Evolutionary conservation across 1,140 invertebrate genomes (phyloP).

Genomic region (Drosophila sp.): DNA sequence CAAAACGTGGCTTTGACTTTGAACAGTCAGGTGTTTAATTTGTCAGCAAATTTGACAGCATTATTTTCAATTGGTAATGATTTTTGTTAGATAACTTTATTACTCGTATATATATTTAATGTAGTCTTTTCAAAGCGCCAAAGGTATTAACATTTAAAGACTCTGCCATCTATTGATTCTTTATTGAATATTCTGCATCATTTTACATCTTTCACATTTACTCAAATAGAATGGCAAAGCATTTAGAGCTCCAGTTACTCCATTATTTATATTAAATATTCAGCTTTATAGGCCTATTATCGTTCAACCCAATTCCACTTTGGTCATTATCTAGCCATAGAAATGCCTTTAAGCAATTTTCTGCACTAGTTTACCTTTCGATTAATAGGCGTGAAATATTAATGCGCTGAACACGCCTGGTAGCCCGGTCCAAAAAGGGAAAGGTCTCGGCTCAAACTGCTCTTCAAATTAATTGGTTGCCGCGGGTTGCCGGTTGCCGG

Average conservation of each 20-base stretch:
- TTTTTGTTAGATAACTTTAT: too few relatives aligned
- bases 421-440: conserved; percentile 48
- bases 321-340: conserved; percentile 35
- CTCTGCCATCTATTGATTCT: conserved; percentile 4
- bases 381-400: conserved; percentile 78
- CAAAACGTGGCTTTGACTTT: conserved; percentile 13
- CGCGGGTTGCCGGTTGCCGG: too few relatives aligned
- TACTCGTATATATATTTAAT: too few relatives aligned
- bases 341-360: conserved; percentile 52
- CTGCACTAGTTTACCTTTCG: conserved; percentile 66
- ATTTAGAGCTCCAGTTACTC: conserved; percentile 3
- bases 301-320: conserved; percentile 24
- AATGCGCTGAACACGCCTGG: conserved; percentile 71
- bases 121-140: too few relatives aligned
- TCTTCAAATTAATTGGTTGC: conserved; percentile 44
- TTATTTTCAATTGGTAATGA: too few relatives aligned
- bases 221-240: conserved; percentile 19
- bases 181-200: conserved; percentile 12
- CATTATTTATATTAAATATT: conserved; percentile 11
- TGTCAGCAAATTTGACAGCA: conserved; percentile 21
- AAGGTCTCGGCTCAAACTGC: conserved; percentile 40
- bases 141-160: too few relatives aligned
- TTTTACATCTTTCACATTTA: conserved; percentile 1
- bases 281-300: conserved; percentile 13
- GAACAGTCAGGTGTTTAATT: conserved; percentile 31